Evolutionary conservation across 2,113 vertebrate species (phyloP), one percentile per base, ranked within the genome.

Genomic region (Smithornis capensis): DNA sequence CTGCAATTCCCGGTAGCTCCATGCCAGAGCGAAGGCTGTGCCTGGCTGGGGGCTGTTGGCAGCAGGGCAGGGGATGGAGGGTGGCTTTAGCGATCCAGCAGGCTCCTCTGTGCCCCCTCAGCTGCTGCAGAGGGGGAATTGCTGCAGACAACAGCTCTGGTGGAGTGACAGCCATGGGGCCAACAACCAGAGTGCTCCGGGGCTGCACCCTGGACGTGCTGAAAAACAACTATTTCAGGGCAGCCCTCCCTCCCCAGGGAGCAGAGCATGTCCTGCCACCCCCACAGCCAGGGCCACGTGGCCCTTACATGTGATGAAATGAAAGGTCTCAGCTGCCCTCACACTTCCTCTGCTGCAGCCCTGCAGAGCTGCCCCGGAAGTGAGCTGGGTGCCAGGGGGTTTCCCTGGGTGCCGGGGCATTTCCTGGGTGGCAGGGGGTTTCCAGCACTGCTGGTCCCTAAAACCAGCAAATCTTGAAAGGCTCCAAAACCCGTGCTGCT

Each of bases 221-320:
- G 4, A 49, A 55, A 8, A 63, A 7, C 4, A 23, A 42, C 45
- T 17, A 0, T 4, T 19, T 5, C 4, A 70, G 64, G 76, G 37
- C 64, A n/a, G 44, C 44, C 10, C 2, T 16, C 23, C 12, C 11
- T 40, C 35, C 23, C 22, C 24, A 1, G 12, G 28, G 35, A 28
- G 59, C 31, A 40, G 50, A 33, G 37, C 0, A 1, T 19, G 44
- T 49, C n/a, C 28, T 2, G 2, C 15, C 0, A 1, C 22, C 10
- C 18, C 18, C 9, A 1, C 47, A 42, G 56, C 40, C 14, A 9
- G 49, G 8, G 7, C 73, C 47, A 11, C 33, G 38, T 11, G 44
- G 24, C 23, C 19, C 19, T n/a, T 23, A 0, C 1, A 0, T 3
- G 56, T 6, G 76, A 15, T 13, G 56, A 40, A 35, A 52, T 16